phyloP scores from a whole-genome alignment of 2,888 invertebrate genomes.

The Drosophila niveifrons region DNA sequence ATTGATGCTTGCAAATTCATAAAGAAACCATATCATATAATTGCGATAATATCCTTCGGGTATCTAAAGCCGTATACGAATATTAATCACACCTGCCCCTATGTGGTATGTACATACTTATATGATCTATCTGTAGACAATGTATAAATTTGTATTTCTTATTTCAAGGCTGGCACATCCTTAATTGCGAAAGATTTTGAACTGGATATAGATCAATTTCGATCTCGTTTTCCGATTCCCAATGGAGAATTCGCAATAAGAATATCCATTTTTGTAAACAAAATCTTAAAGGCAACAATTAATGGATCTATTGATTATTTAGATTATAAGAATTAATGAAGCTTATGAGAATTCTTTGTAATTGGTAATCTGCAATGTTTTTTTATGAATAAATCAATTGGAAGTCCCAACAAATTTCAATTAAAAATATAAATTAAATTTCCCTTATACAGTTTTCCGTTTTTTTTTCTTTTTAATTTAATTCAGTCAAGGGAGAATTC shows the following conservation, averaged over 20 bases:
- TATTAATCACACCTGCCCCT: constrained; percentile 25
- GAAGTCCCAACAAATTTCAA: too few relatives aligned
- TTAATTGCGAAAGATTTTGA: constrained; percentile 3
- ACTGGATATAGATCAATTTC: constrained; percentile 6
- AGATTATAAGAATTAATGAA: constrained; percentile 18
- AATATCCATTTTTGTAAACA: background rate
- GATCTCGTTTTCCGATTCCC: constrained; percentile 19
- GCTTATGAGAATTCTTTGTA: background rate
- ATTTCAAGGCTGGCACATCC: constrained; percentile 8
- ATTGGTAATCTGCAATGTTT: too few relatives aligned
- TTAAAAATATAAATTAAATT: too few relatives aligned
- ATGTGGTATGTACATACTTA: background rate
- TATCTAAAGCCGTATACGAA: constrained; percentile 17
- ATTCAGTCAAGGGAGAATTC: too few relatives aligned
- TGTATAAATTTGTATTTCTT: too few relatives aligned
- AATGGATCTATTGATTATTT: constrained; percentile 16
- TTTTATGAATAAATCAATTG: too few relatives aligned
- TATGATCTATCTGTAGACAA: background rate
- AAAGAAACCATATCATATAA: background rate
- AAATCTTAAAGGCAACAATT: background rate
- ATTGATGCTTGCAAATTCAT: constrained; percentile 6
- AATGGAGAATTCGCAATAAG: constrained; percentile 33
- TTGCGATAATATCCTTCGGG: background rate
- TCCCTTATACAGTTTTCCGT: too few relatives aligned
- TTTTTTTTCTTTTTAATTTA: too few relatives aligned